phyloP scores from a whole-genome alignment of 2,888 invertebrate genomes.

The Rhagophthalmus giganteus region DNA sequence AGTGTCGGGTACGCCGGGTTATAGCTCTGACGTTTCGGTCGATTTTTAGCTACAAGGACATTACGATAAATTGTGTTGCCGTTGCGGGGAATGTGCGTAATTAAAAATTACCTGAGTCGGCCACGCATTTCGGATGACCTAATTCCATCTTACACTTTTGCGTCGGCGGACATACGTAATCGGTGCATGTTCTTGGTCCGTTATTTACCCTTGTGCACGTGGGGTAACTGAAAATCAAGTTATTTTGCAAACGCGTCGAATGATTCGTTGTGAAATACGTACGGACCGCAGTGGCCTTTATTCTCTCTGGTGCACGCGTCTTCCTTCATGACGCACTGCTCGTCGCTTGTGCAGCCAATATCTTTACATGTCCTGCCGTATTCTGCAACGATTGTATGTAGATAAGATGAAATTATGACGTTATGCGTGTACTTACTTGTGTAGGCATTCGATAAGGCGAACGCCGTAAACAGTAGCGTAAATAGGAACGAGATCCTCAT shows the following conservation, averaged over 20 bases:
- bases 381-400: too few species aligned
- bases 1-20: conserved; percentile 1
- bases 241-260: not conserved
- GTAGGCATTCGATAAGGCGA: too few species aligned
- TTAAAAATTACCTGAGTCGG: conserved; percentile 37
- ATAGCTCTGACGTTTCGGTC: conserved; percentile 14
- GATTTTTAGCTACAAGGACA: not conserved
- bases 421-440: too few species aligned
- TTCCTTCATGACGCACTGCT: conserved; percentile 72
- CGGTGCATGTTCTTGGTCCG: conserved; percentile 44
- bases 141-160: conserved; percentile 51
- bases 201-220: conserved; percentile 47
- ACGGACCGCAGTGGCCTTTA: conserved; percentile 56
- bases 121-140: conserved; percentile 51
- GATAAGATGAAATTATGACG: too few species aligned
- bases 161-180: conserved; percentile 52
- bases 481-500: too few species aligned
- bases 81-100: not conserved
- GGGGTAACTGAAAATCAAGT: conserved; percentile 46
- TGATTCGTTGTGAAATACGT: conserved; percentile 40
- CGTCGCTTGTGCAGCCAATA: conserved; percentile 73
- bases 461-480: too few species aligned
- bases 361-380: conserved; percentile 78
- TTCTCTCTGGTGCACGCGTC: conserved; percentile 70
- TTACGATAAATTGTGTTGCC: not conserved